phyloP scores from a whole-genome alignment of 2,888 invertebrate species.

The Ametastegia equiseti region DNA sequence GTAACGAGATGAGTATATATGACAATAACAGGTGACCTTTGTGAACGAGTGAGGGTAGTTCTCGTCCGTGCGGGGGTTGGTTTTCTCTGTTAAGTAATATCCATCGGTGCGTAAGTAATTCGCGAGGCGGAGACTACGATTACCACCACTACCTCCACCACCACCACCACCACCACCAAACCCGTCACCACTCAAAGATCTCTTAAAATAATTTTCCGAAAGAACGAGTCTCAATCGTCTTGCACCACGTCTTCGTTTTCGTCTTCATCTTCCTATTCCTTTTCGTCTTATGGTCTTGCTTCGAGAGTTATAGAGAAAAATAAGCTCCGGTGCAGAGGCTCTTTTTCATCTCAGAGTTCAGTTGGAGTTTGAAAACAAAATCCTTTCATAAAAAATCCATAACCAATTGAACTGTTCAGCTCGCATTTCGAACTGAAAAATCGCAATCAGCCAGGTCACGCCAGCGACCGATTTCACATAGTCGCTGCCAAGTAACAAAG shows the following conservation, averaged over 20 bases:
- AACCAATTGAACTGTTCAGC: too few relatives aligned
- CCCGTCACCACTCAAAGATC: conserved; percentile 24
- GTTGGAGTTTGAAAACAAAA: too few relatives aligned
- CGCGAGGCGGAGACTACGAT: not conserved
- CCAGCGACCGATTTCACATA: too few relatives aligned
- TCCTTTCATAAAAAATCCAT: too few relatives aligned
- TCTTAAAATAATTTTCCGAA: conserved; percentile 42
- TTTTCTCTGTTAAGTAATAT: conserved; percentile 25
- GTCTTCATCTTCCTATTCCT: not conserved
- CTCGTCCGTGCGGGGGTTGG: too few relatives aligned
- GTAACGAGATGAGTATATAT: not conserved
- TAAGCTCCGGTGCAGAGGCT: too few relatives aligned
- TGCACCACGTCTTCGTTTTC: conserved; percentile 8
- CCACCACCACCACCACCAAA: not conserved
- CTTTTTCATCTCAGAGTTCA: too few relatives aligned
- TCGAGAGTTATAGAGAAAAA: too few relatives aligned
- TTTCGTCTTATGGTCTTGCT: too few relatives aligned
- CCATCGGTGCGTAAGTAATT: conserved; percentile 22
- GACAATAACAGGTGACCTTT: not conserved
- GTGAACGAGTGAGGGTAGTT: not conserved
- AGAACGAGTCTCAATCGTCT: conserved; percentile 37
- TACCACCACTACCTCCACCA: not conserved
- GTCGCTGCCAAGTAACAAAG: too few relatives aligned
- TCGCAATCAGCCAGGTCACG: too few relatives aligned
- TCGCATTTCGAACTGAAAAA: too few relatives aligned